Base-by-base conservation (phyloP, 2,113 vertebrate genomes). In the Chloroceryle aenea region DNA sequence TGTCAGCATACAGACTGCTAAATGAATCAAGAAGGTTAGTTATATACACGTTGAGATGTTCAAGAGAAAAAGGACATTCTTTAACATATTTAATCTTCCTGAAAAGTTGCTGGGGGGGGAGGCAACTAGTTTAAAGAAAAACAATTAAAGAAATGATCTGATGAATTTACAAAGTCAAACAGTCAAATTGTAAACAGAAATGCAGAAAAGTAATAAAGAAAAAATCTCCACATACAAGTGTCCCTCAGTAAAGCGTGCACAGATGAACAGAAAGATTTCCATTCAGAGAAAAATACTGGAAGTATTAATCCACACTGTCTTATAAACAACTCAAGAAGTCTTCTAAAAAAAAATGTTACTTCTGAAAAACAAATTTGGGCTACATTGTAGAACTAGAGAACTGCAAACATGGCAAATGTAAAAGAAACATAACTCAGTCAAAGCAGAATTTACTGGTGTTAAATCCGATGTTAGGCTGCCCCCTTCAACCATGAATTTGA, bases 1-100 rank as follows among this genome's bases (percentile, higher is more conserved):
- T 61, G 50, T 97, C 97, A 98, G 97, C 97, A 97, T 32, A 91
- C 7, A 74, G 66, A 68, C 66, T 85, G 64, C 22, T 14, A 79
- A 95, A 89, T 84, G 88, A 94, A 97, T 93, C 75, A 90, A 87
- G 62, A 30, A 74, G 56, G 52, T 88, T 89, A 78, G 52, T 72
- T 89, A 91, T 85, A 96, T 29, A 86, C 12, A 83, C 30, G 10
- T 68, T 85, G 67, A 86, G 80, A 74, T 3, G 12, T 7, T 40
- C 81, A 10, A 58, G 12, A 79, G n/a, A 69, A 86, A 88, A 80
- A 50, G 22, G 53, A 83, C 36, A 27, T 82, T 80, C 42, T 32
- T 83, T 43, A 68, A 20, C 18, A 36, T 56, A 75, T 69, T 80
- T 64, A 77, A n/a, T 30, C 26, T 88, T 73, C 20, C 45, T 89